Evolutionary conservation across 2,113 vertebrate species (phyloP).

Genomic region (Zapornia atra): DNA sequence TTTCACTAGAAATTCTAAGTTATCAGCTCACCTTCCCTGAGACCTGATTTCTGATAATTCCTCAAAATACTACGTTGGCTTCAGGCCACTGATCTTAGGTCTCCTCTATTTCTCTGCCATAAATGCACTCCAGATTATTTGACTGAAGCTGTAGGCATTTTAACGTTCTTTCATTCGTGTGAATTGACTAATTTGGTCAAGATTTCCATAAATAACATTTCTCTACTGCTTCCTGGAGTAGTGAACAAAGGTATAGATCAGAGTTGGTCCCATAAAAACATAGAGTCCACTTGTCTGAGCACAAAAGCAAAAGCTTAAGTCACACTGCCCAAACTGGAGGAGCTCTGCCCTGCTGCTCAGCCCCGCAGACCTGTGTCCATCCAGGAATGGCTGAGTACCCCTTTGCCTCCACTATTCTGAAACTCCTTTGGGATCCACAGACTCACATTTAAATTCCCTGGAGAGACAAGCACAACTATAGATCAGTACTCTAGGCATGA

Average conservation of each 20-base stretch:
- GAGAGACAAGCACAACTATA: not conserved
- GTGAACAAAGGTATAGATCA: not conserved
- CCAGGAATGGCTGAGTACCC: not conserved
- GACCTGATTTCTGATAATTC: not conserved
- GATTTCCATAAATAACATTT: not conserved
- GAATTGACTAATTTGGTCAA: not conserved
- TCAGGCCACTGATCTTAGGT: not conserved
- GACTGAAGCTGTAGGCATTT: not conserved
- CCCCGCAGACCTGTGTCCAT: not conserved
- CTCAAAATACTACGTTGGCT: not conserved
- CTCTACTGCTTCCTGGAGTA: not conserved
- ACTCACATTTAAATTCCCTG: not conserved
- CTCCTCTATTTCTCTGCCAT: not conserved
- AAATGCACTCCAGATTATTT: not conserved
- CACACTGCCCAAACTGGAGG: not conserved
- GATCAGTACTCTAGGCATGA: not conserved
- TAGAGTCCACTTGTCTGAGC: not conserved
- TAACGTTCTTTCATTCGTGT: not conserved
- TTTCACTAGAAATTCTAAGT: not conserved
- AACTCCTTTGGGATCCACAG: not conserved
- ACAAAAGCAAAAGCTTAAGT: not conserved
- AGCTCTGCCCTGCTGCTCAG: not conserved
- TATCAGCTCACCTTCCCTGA: not conserved
- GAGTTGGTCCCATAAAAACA: not conserved
- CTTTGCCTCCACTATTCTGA: not conserved